A percentile compares a stretch with the other conserved stretches of the same genome.
Conservation (phyloP, 2,113 vertebrate species). For the Myiagra hebetior region DNA sequence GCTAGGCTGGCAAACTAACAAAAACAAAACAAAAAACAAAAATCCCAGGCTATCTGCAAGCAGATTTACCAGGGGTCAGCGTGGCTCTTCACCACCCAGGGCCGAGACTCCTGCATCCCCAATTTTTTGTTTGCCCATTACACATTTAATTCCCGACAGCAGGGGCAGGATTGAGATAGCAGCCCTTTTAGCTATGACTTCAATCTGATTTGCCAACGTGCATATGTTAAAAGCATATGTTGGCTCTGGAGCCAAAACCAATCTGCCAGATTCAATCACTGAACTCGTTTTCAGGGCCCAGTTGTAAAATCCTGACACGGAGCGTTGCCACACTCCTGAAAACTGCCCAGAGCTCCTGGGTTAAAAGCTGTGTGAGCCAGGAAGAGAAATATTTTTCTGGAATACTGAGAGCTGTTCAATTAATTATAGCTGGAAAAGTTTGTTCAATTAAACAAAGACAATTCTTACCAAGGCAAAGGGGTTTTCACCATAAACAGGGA, state of each 20-base stretch:
- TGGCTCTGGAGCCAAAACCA: background rate
- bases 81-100: background rate
- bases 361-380: background rate
- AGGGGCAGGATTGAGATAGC: background rate
- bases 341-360: background rate
- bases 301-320: background rate
- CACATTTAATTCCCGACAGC: background rate
- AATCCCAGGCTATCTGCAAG: background rate
- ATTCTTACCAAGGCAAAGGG: background rate
- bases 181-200: background rate
- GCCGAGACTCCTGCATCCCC: background rate
- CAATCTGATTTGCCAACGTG: conserved; percentile 3
- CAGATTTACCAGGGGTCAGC: background rate
- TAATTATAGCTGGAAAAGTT: background rate
- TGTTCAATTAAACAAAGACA: background rate
- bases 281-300: background rate
- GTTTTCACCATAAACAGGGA: background rate
- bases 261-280: conserved; percentile 19
- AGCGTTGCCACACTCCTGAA: background rate
- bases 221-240: conserved; percentile 12
- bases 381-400: background rate
- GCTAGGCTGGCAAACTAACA: background rate
- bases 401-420: background rate
- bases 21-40: background rate
- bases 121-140: background rate